Evolutionary conservation across 1,140 invertebrate genomes (phyloP), one percentile per base, ranked within the genome.

Genomic region (Drosophila pruinosa): DNA sequence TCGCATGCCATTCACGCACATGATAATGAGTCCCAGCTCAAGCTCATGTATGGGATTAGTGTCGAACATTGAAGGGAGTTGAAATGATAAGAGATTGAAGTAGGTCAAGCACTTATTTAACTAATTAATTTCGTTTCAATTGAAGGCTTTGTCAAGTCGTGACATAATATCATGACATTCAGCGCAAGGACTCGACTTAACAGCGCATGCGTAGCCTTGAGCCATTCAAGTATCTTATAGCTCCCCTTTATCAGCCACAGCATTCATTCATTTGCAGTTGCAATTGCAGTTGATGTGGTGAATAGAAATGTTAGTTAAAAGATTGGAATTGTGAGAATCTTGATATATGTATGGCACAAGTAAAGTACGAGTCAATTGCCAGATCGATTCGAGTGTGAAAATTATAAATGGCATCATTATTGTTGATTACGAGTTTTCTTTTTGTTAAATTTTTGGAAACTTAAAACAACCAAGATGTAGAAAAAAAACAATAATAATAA

Each of bases 191-290:
- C 7, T 61, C 28, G 19, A 47, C 2, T 10, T 5, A 2, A 45
- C 2, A 8, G 67, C 67, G 59, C 67, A 70, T 45, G 67, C 67
- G 67, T 70, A 70, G 67, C 67, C 67, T 70, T 70, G 59, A 70
- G 41, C n/a, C 10, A 17, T 28, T 28, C 2, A 12, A 53, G 12
- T 19, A 19, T 39, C 38, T 43, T 24, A 19, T 38, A n/a, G 4
- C 43, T 14, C 31, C n/a, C 14, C 2, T 5, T 2, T 3, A 59
- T n/a, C n/a, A n/a, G n/a, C n/a, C n/a, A n/a, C n/a, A 3, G 14
- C 5, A 34, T 53, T 36, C 15, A 22, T 36, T 19, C 15, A 10
- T 22, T 56, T 24, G 19, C 8, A 10, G 22, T 56, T 24, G 19
- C 8, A 6, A 26, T 36, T 36, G 4, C 12, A 43, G 54, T 31